phyloP scores from a whole-genome alignment of 2,888 invertebrate species.

The Chaetogeoica ovagalla region DNA sequence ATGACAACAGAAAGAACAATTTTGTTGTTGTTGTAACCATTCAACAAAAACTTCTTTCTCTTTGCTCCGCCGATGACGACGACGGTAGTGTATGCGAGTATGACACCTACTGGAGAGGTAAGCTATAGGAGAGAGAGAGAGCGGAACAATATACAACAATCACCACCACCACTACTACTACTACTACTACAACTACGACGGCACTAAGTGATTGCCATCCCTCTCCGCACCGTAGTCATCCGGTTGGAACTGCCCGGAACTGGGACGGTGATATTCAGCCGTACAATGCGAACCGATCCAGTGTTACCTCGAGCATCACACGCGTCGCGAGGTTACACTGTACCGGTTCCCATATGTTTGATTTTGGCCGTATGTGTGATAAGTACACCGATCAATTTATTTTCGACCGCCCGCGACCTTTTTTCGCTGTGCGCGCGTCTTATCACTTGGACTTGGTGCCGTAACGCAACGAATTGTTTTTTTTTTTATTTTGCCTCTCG shows the following conservation, averaged over 20 bases:
- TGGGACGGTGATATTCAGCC: too few species aligned
- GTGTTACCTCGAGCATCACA: too few species aligned
- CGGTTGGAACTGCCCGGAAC: too few species aligned
- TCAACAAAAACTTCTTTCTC: constrained; percentile 5
- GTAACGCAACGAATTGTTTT: neutral
- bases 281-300: too few species aligned
- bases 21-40: neutral
- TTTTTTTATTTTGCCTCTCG: neutral
- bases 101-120: too few species aligned
- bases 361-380: neutral
- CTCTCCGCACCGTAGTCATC: too few species aligned
- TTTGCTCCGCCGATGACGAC: neutral
- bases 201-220: too few species aligned
- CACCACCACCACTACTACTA: too few species aligned
- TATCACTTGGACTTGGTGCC: constrained; percentile 34
- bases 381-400: neutral
- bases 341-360: neutral
- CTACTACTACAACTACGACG: too few species aligned
- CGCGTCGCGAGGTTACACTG: neutral
- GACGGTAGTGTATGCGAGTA: too few species aligned
- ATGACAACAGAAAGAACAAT: neutral
- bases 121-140: too few species aligned
- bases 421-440: neutral
- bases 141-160: too few species aligned
- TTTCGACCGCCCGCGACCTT: constrained; percentile 18